phyloP scores from a whole-genome alignment of 2,113 vertebrate genomes.

The Hystrix cristata region DNA sequence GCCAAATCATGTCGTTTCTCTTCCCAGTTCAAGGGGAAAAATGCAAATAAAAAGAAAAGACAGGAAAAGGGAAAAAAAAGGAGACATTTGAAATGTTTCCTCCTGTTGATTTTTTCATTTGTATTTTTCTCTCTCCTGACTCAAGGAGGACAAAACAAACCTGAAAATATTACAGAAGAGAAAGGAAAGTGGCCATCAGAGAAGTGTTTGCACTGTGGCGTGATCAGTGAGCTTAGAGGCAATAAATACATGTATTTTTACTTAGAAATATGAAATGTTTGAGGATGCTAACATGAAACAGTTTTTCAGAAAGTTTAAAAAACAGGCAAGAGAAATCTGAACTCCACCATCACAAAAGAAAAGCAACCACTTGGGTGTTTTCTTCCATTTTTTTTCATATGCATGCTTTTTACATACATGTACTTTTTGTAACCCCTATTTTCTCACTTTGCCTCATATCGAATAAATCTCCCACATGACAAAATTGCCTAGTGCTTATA shows the following conservation, averaged over 20 bases:
- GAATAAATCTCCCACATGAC: not conserved
- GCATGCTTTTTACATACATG: not conserved
- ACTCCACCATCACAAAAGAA: not conserved
- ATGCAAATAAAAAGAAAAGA: not conserved
- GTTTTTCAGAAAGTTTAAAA: conserved; percentile 32
- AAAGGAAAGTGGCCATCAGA: not conserved
- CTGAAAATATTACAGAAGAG: conserved; percentile 1
- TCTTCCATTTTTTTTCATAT: not conserved
- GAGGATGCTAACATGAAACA: not conserved
- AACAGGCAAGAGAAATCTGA: not conserved
- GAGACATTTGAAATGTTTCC: not conserved
- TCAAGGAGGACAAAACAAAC: not conserved
- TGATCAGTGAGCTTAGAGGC: not conserved
- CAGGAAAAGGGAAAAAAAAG: not conserved
- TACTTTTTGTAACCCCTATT: not conserved
- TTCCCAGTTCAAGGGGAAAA: conserved; percentile 22
- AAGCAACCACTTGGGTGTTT: not conserved
- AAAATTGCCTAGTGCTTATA: not conserved
- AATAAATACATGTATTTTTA: not conserved
- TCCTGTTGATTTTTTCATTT: conserved; percentile 9
- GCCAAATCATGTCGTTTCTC: conserved; percentile 19
- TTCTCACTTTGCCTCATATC: not conserved
- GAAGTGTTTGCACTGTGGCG: not conserved
- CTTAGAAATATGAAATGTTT: not conserved
- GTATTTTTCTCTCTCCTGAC: conserved; percentile 42